A percentile compares a stretch with the other conserved stretches of the same genome.
Evolutionary conservation across 2,797 vertebrate genomes (phyloP).

Genomic region (Sphenopsis melanotis): DNA sequence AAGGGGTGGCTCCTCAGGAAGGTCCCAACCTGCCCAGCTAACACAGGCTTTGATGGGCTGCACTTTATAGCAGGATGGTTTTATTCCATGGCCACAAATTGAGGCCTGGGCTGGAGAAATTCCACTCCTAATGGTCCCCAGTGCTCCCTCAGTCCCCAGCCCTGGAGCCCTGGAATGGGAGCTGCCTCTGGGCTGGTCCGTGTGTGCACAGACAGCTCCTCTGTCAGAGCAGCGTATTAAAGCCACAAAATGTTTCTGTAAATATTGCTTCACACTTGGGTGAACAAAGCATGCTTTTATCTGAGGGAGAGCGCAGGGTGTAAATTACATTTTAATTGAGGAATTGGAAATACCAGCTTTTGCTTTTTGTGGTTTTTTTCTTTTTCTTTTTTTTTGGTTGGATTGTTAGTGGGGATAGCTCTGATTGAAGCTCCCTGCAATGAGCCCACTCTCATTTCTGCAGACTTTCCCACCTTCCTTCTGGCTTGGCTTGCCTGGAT

Average conservation of each 20-base stretch:
- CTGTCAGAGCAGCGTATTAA: not conserved
- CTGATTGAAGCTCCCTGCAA: not conserved
- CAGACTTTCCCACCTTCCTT: not conserved
- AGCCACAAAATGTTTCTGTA: conserved; percentile 42
- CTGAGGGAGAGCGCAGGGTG: not conserved
- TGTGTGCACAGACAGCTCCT: not conserved
- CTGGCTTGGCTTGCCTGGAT: not conserved
- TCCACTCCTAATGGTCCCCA: not conserved
- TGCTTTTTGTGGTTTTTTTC: not conserved
- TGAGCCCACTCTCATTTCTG: not conserved
- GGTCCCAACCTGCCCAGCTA: not conserved
- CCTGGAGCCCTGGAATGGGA: not conserved
- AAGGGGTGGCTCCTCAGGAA: not conserved
- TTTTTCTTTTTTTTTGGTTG: not conserved
- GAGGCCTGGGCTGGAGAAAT: not conserved
- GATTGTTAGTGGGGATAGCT: not conserved
- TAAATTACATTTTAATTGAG: conserved; percentile 62
- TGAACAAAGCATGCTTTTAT: conserved; percentile 43
- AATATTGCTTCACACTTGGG: conserved; percentile 47
- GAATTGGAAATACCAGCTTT: conserved; percentile 22
- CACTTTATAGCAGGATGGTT: not conserved
- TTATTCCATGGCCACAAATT: not conserved
- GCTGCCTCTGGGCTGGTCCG: not conserved
- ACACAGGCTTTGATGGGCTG: not conserved
- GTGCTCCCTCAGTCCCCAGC: not conserved